Base-by-base conservation (phyloP, 2,888 invertebrate genomes). In the Mystacides longicornis region DNA sequence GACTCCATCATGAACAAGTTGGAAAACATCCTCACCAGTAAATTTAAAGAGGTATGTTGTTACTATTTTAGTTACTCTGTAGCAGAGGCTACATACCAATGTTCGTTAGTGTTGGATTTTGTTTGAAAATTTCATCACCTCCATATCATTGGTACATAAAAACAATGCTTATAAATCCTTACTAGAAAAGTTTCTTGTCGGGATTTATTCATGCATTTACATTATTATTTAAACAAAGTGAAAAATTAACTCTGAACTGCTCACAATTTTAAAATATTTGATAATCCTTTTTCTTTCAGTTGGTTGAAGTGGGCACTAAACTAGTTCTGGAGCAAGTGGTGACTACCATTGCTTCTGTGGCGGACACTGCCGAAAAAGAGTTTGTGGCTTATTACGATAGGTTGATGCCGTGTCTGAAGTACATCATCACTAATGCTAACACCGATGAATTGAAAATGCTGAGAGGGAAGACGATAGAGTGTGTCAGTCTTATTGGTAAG, bases 341-440 rank as follows among this genome's bases (percentile, higher is more conserved):
- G n/a, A 97, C 97, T 0, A 97, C 98, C 3, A 92, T 99, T 62
- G 98, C 99, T 7, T 95, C 97, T 0, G 94, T 99, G 0, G 99
- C 99, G 1, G 99, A 99, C 71, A 95, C 98, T 0, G 92, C 95
- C 11, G 96, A 97, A 71, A 93, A 94, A 66, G 93, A 95, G 67
- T 99, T 99, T 71, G 85, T 89, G 5, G 78, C 85, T 2, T 98
- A 96, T 74, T 99, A 99, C 67, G 96, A 96, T 68, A 84, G 92
- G 63, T 75, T 88, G 63, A 88, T 95, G 82, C 97, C 97, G 1
- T 94, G 92, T 67, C 81, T 99, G 61, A 98, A 98, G 71, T 97
- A 93, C 71, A 98, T 99, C 58, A 94, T 99, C 64, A 87, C 93
- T 65, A 93, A 97, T 70, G 95, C 96, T 5, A 90, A 84, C 63